Evolutionary conservation across 2,113 vertebrate species (phyloP).

Genomic region (Oryzias curvinotus): DNA sequence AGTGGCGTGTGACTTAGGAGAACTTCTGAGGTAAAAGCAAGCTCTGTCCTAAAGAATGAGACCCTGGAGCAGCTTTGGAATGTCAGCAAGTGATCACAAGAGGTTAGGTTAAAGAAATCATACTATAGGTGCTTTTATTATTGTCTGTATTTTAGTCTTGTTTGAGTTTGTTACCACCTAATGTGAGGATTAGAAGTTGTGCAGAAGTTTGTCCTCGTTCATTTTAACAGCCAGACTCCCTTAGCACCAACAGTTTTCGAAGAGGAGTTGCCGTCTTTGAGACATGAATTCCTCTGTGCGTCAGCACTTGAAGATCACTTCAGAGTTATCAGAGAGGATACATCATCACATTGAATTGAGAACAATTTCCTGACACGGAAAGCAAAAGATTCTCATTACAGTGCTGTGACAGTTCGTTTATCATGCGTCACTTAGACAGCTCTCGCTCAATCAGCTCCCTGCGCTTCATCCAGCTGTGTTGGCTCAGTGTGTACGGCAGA

Average conservation of each 20-base stretch:
- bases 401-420: slow-evolving; percentile 17
- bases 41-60: not conserved
- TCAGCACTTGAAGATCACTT: slow-evolving; percentile 61
- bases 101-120: no score
- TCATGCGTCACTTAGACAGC: slow-evolving; percentile 21
- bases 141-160: no score
- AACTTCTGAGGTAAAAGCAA: slow-evolving; percentile 27
- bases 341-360: slow-evolving; percentile 51
- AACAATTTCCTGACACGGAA: slow-evolving; percentile 61
- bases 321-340: slow-evolving; percentile 51
- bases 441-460: not conserved
- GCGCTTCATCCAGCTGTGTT: not conserved
- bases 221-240: slow-evolving; percentile 10
- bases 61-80: no score
- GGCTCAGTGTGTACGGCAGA: not conserved
- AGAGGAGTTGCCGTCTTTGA: slow-evolving; percentile 46
- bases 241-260: slow-evolving; percentile 25
- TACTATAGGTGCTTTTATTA: no score
- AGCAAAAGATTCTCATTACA: slow-evolving; percentile 37
- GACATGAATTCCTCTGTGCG: slow-evolving; percentile 52
- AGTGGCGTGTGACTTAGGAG: slow-evolving; percentile 33
- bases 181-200: no score
- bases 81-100: no score
- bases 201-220: slow-evolving; percentile 17
- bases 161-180: no score